Evolutionary conservation across 2,888 invertebrate genomes (phyloP), one percentile per base, ranked within the genome.

Genomic region (Gymnoscelis rufifasciata): DNA sequence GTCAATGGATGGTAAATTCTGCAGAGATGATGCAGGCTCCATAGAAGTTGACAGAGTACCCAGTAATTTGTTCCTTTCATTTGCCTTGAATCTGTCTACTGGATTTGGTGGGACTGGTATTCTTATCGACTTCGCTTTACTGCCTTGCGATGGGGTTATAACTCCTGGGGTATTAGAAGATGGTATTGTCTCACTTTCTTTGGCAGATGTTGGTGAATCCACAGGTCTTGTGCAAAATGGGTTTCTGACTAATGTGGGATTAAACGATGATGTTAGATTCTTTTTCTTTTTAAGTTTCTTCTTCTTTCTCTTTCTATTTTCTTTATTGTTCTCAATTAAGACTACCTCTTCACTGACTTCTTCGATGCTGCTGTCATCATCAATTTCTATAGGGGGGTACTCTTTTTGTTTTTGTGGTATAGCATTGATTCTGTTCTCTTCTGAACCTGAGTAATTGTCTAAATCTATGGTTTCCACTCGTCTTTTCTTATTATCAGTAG

Each of bases 401-500:
- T 38, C 45, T 35, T 42, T 42, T 6, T 12, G 29, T 14, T 19
- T 35, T 10, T 5, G 7, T 13, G 41, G 57, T 37, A 47, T 51
- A 37, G 57, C 45, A 13, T 51, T 14, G 27, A 28, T 44, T 12
- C 48, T 54, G 15, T 56, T 35, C 10, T 35, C 1, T 11, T 10
- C 35, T 10, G 19, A 19, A 2, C 19, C 19, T 5, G 11, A n/a
- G 10, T 35, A 57, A 53, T 58, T 50, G 47, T 60, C 67, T 41
- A 68, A 51, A 35, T 56, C 48, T 46, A 67, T 27, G 43, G 14
- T 14, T 7, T 60, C 59, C 50, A 51, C 38, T 38, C 62, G 66
- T 38, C 37, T 30, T 28, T 56, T 57, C 43, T 66, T 62, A 13
- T 13, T 23, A 30, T 35, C 28, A 36, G 13, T 28, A 24, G 48